Evolutionary conservation across 2,797 vertebrate genomes (phyloP).

Genomic region (Alouatta caraya): DNA sequence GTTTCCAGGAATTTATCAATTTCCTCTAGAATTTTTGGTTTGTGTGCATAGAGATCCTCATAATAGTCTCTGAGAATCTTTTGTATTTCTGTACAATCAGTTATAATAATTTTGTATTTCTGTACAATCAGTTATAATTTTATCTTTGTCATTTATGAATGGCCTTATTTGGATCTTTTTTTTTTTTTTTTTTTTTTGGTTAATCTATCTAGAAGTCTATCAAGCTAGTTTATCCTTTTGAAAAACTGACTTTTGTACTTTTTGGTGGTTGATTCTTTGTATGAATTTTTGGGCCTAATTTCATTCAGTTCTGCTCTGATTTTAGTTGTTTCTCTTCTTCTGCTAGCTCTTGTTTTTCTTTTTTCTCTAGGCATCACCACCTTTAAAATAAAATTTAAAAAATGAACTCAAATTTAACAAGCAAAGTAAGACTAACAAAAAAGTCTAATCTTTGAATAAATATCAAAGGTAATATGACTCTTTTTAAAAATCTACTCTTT

Average conservation of each 20-base stretch:
- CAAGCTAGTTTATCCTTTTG: neutral
- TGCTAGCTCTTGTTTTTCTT: neutral
- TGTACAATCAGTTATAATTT: neutral
- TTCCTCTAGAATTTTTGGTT: neutral
- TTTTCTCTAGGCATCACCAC: neutral
- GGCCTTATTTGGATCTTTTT: neutral
- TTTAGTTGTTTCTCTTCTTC: neutral
- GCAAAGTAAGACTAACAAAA: neutral
- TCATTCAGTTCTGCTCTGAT: neutral
- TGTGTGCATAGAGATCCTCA: neutral
- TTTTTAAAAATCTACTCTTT: neutral
- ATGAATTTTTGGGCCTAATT: neutral
- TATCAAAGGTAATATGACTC: neutral
- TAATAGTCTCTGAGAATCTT: neutral
- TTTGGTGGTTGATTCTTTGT: neutral
- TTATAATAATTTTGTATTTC: neutral
- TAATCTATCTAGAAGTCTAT: neutral
- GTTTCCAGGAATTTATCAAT: neutral
- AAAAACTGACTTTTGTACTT: neutral
- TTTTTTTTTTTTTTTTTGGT: neutral
- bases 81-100: neutral
- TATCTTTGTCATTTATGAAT: neutral
- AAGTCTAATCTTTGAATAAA: neutral
- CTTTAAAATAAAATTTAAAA: neutral
- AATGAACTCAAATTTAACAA: neutral